Evolutionary conservation across 2,888 invertebrate genomes (phyloP).

Genomic region (Aplocera efformata): DNA sequence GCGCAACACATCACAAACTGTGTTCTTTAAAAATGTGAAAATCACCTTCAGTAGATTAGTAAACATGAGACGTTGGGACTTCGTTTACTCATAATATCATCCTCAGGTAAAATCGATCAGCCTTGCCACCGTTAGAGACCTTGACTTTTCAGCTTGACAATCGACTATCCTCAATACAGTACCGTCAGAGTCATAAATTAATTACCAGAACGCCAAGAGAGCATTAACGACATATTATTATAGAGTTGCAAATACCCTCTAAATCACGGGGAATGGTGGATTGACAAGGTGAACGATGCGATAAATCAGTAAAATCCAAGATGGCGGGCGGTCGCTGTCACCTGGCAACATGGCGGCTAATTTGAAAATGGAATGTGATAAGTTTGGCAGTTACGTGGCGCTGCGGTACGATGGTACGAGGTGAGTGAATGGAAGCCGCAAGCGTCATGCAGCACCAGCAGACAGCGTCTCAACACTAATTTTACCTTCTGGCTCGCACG

Average conservation of each 20-base stretch:
- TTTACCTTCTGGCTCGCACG: conserved; percentile 78
- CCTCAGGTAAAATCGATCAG: conserved; percentile 11
- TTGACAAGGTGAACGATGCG: conserved; percentile 13
- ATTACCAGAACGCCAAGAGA: conserved; percentile 9
- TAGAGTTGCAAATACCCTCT: conserved; percentile 16
- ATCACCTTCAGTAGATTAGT: too few relatives aligned
- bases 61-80: not conserved
- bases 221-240: conserved; percentile 12
- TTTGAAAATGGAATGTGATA: conserved; percentile 73
- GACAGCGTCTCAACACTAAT: conserved; percentile 78
- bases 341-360: conserved; percentile 53
- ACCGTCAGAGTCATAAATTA: conserved; percentile 8
- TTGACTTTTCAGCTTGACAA: conserved; percentile 4
- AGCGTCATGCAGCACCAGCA: conserved; percentile 72
- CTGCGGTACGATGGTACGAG: conserved; percentile 46
- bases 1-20: too few relatives aligned
- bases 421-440: conserved; percentile 67
- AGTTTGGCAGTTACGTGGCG: conserved; percentile 73
- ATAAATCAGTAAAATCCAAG: conserved; percentile 38
- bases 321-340: conserved; percentile 39
- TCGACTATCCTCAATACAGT: not conserved
- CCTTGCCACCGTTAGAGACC: conserved; percentile 1
- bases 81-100: conserved; percentile 3
- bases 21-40: too few relatives aligned
- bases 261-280: conserved; percentile 14